Percentiles rank a stretch among this genome's conserved stretches.
Evolutionary conservation across 2,113 vertebrate species (phyloP).

Genomic region (Himantopus leucocephalus): DNA sequence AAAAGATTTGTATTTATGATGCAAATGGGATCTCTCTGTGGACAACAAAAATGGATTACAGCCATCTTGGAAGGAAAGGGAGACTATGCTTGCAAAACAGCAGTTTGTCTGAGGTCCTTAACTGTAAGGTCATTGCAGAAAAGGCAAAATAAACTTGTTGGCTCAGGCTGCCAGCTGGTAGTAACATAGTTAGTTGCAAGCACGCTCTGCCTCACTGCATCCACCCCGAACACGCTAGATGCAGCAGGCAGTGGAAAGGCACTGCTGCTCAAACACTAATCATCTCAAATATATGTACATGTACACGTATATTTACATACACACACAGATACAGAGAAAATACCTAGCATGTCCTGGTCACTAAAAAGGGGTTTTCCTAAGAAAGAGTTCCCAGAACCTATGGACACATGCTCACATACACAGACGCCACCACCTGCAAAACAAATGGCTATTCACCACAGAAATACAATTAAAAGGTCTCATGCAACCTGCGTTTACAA

Average conservation of each 20-base stretch:
- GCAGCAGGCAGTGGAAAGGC: not conserved
- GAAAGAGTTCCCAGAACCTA: not conserved
- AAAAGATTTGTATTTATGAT: not conserved
- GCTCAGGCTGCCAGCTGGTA: not conserved
- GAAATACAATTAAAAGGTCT: not conserved
- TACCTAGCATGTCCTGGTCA: not conserved
- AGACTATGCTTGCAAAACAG: not conserved
- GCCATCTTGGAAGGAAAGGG: not conserved
- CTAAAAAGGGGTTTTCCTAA: not conserved
- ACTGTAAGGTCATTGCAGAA: not conserved
- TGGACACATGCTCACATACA: not conserved
- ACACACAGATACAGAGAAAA: not conserved
- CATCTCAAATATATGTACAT: not conserved
- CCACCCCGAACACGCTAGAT: not conserved
- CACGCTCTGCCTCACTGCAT: not conserved
- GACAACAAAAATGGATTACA: not conserved
- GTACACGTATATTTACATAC: fast-evolving
- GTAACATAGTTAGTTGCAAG: not conserved
- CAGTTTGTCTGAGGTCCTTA: not conserved
- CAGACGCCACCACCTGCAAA: not conserved
- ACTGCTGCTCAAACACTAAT: not conserved
- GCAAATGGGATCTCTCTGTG: not conserved
- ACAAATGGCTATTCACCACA: not conserved
- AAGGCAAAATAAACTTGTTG: not conserved
- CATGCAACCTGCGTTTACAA: not conserved